Evolutionary conservation across 2,113 vertebrate genomes (phyloP).

Genomic region (Psilopogon haemacephalus): DNA sequence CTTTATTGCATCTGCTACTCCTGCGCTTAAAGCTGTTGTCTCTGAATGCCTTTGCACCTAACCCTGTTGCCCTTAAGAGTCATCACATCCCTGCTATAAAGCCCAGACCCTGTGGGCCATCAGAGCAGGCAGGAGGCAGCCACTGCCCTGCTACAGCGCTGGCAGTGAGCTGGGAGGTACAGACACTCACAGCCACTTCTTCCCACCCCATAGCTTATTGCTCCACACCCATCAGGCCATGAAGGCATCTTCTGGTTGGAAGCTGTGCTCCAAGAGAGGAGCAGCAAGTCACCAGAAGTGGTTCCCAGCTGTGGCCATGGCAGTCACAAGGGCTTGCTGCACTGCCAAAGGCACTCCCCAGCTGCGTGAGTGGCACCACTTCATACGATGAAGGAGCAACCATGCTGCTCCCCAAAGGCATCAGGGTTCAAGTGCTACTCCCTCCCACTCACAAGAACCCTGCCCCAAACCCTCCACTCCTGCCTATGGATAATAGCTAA

Average conservation of each 20-base stretch:
- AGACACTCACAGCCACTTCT: background rate
- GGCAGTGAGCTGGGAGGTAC: background rate
- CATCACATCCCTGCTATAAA: background rate
- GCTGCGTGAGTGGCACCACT: background rate
- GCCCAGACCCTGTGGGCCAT: accelerated
- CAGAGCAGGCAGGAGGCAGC: accelerated
- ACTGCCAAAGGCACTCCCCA: background rate
- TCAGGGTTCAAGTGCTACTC: background rate
- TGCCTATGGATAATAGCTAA: background rate
- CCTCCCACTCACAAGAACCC: background rate
- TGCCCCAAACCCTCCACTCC: background rate
- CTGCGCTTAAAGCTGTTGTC: too few relatives aligned
- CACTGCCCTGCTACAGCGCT: background rate
- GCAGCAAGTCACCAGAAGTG: background rate
- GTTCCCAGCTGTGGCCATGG: accelerated
- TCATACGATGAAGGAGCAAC: accelerated
- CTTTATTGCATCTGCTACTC: too few relatives aligned
- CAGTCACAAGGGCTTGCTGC: background rate
- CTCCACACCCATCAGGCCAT: background rate
- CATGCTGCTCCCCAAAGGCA: background rate
- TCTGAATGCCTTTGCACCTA: too few relatives aligned
- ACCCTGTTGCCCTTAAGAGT: too few relatives aligned
- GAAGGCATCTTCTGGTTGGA: background rate
- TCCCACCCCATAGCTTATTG: background rate
- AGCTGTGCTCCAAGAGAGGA: background rate